Evolutionary conservation across 1,140 invertebrate genomes (phyloP).

Genomic region (Wasmannia auropunctata): DNA sequence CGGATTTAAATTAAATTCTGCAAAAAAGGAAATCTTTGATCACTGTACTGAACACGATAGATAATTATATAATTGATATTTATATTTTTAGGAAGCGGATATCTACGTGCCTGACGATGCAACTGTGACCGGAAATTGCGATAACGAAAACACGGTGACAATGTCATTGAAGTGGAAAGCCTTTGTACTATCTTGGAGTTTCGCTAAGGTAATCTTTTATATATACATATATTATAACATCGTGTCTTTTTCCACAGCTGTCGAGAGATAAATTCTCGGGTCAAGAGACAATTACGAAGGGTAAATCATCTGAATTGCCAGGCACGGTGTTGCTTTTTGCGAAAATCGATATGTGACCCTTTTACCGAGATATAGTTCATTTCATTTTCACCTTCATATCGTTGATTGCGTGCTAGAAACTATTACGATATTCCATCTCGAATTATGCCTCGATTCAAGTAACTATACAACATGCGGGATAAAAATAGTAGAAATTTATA

Average conservation of each 20-base stretch:
- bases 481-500: neutral
- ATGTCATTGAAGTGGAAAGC: conserved; percentile 90
- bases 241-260: neutral
- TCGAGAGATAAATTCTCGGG: neutral
- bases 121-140: conserved; percentile 88
- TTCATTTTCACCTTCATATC: conserved; percentile 35
- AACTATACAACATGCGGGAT: neutral
- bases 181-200: conserved; percentile 89
- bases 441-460: neutral
- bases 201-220: conserved; percentile 87
- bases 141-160: conserved; percentile 88
- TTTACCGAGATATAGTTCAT: conserved; percentile 13
- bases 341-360: conserved; percentile 39
- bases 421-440: neutral
- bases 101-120: conserved; percentile 89
- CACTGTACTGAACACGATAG: neutral
- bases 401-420: conserved; percentile 18
- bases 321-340: neutral
- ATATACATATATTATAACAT: too few relatives aligned
- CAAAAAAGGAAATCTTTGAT: neutral
- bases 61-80: conserved; percentile 12
- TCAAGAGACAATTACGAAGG: neutral
- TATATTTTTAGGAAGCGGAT: conserved; percentile 86
- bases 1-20: neutral
- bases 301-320: neutral